Evolutionary conservation across 1,140 invertebrate genomes (phyloP), one percentile per base, ranked within the genome.

Genomic region (Camponotus pennsylvanicus): DNA sequence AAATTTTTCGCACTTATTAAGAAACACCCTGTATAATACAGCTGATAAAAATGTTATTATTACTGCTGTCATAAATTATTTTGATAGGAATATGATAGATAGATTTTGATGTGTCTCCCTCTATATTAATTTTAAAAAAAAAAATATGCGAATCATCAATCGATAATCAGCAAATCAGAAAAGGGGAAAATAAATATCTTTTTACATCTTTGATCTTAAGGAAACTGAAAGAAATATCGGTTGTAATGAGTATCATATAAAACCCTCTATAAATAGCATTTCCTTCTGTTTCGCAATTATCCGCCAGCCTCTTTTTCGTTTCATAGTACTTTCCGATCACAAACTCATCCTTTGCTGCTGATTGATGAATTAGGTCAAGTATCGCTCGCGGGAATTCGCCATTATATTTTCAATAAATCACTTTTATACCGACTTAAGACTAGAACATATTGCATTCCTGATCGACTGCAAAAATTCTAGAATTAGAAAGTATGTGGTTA

Each of bases 331-430:
- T 34, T 55, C 49, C 49, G 70, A 32, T 55, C 32, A 15, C 49
- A 8, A 34, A 55, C 15, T 73, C 27, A 73, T 7, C 6, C 32
- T 52, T 55, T n/a, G 8, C 49, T 73, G 34, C 15, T 55, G 32
- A 73, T 73, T 73, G 49, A 73, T 73, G 70, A 55, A 73, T 73
- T 55, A 52, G 27, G 18, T 55, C 13, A 32, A 37, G 49, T 37
- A 73, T 55, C 70, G 55, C 7, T n/a, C 37, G 4, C 49, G 49
- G 32, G 49, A 57, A 55, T 73, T 40, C 37, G 64, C 37, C 15
- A 34, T 67, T 69, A 45, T n/a, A 69, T 69, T 73, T 69, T 69
- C n/a, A 11, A 73, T 37, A 32, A 37, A 37, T 18, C 27, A 55
- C 9, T 18, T 21, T 57, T 13, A 6, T 73, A 55, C 57, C 11